Percentiles rank a stretch among this genome's conserved stretches.
These are phyloP conservation scores for Clunio marinus DNA, from an alignment of 2,888 invertebrate species.

Conservation along the genomic window DNA sequence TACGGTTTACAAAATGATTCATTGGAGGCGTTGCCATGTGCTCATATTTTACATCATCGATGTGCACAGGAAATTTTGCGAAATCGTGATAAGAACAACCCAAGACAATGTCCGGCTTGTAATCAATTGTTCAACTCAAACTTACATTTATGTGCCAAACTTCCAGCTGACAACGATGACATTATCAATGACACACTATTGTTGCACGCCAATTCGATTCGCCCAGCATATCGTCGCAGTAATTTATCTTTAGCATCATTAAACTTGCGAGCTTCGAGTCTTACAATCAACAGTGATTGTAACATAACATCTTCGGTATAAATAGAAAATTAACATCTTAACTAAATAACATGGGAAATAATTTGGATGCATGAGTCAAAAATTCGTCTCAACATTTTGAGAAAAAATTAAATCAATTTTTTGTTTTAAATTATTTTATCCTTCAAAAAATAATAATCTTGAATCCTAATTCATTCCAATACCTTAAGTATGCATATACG, in stretches of 20 bases:
- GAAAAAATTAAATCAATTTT: too few species aligned
- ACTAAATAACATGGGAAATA: too few species aligned
- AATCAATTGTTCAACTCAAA: constrained; percentile 64
- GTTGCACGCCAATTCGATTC: constrained; percentile 47
- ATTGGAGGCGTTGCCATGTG: constrained; percentile 77
- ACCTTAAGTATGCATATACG: too few species aligned
- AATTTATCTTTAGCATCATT: constrained; percentile 50
- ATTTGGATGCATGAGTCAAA: too few species aligned
- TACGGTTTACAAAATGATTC: constrained; percentile 69
- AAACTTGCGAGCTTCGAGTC: constrained; percentile 49
- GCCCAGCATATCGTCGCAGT: constrained; percentile 47
- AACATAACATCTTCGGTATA: constrained; percentile 57
- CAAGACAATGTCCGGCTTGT: constrained; percentile 66
- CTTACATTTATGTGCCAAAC: constrained; percentile 54
- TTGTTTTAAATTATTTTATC: too few species aligned
- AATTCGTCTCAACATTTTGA: too few species aligned
- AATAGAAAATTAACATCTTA: too few species aligned
- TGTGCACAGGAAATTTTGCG: constrained; percentile 66
- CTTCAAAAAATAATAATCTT: too few species aligned
- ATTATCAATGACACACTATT: constrained; percentile 44
- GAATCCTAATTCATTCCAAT: too few species aligned
- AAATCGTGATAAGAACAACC: constrained; percentile 60
- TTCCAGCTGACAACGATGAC: constrained; percentile 40
- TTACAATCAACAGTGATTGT: constrained; percentile 52
- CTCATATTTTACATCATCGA: constrained; percentile 80